These are phyloP conservation scores for Liparis tanakae DNA, from an alignment of 2,797 vertebrate genomes.

Conservation along the genomic window DNA sequence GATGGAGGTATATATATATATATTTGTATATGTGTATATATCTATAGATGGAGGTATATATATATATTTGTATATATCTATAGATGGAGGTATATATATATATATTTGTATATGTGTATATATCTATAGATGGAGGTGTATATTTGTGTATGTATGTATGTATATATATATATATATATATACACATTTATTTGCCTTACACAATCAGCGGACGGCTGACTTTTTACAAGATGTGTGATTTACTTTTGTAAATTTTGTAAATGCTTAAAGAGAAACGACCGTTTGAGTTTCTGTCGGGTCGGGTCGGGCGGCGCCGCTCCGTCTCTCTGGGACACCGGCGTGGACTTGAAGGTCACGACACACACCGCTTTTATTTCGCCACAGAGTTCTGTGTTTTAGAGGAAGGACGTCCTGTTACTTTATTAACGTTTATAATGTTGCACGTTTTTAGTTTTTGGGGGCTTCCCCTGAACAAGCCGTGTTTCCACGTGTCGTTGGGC, in stretches of 20 bases:
- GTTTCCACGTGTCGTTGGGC: conserved; percentile 39
- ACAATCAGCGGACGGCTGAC: conserved; percentile 73
- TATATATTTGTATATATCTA: background rate
- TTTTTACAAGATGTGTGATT: conserved; percentile 82
- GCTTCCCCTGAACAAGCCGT: conserved; percentile 8
- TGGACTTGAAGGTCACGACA: no score
- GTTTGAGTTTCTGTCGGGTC: conserved; percentile 42
- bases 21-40: conserved; percentile 21
- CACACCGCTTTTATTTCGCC: no score
- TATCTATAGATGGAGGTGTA: no score
- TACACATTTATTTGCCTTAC: conserved; percentile 78
- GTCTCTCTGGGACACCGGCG: no score
- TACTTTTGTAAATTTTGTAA: conserved; percentile 86
- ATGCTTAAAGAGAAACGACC: conserved; percentile 79
- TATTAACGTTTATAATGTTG: no score
- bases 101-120: no score
- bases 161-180: conserved; percentile 35
- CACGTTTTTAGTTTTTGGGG: conserved; percentile 1
- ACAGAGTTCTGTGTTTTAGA: no score
- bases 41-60: conserved; percentile 31
- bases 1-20: conserved; percentile 46
- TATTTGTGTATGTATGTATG: background rate
- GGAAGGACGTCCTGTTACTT: no score
- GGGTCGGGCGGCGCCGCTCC: conserved; percentile 21
- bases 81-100: conserved; percentile 31